These are phyloP conservation scores for Achroia grisella DNA, from an alignment of 1,140 invertebrate species.

Conservation along the genomic window DNA sequence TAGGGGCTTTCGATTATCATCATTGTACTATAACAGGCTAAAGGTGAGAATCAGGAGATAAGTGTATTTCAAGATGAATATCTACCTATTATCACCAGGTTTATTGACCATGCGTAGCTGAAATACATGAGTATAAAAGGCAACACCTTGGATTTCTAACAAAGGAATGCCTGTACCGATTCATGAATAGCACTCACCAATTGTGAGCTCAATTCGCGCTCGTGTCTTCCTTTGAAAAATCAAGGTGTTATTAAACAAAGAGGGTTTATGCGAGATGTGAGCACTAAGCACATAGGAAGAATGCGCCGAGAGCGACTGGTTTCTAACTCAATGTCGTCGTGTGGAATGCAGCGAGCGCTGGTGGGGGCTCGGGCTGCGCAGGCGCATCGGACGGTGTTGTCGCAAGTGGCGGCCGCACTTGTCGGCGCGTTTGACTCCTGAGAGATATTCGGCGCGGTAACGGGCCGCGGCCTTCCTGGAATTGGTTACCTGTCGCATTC, in stretches of 20 bases:
- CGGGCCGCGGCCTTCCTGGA: slow-evolving; percentile 68
- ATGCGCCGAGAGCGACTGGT: slow-evolving; percentile 60
- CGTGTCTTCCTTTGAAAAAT: too few relatives aligned
- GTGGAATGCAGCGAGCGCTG: slow-evolving; percentile 50
- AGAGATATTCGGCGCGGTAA: slow-evolving; percentile 70
- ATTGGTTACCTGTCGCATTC: slow-evolving; percentile 71
- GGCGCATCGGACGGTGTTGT: slow-evolving; percentile 54
- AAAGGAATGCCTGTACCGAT: too few relatives aligned
- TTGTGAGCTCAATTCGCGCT: too few relatives aligned
- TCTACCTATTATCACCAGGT: too few relatives aligned
- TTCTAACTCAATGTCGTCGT: slow-evolving; percentile 67
- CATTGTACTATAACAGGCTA: too few relatives aligned
- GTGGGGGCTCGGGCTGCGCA: slow-evolving; percentile 20
- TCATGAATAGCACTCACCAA: too few relatives aligned
- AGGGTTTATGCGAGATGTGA: slow-evolving; percentile 26
- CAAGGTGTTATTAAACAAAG: slow-evolving; percentile 35
- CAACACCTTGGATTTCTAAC: too few relatives aligned
- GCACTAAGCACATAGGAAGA: slow-evolving; percentile 33
- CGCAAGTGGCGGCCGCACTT: slow-evolving; percentile 67
- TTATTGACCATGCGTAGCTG: too few relatives aligned
- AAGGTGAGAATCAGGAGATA: too few relatives aligned
- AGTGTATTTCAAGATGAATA: too few relatives aligned
- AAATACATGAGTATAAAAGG: too few relatives aligned
- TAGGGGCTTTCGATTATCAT: too few relatives aligned
- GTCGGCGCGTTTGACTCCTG: slow-evolving; percentile 68